A percentile compares a stretch with the other conserved stretches of the same genome.
These are phyloP conservation scores for Dryomyza anilis DNA, from an alignment of 2,888 invertebrate species.

Conservation along the genomic window DNA sequence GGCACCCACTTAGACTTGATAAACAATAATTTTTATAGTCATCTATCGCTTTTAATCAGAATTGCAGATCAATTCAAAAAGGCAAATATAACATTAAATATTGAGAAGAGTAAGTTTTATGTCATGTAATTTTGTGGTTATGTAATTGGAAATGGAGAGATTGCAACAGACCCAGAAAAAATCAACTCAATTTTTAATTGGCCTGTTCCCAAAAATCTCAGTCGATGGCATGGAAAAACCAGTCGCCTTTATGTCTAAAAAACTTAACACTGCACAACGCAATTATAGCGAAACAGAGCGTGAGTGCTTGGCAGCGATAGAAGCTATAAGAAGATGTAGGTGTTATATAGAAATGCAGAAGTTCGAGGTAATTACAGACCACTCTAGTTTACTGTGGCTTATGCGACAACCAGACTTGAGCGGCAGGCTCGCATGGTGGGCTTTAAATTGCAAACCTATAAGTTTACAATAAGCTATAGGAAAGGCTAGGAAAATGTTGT, in stretches of 20 bases:
- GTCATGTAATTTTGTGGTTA: slow-evolving; percentile 21
- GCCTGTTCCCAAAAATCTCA: slow-evolving; percentile 9
- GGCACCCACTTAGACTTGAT: neutral
- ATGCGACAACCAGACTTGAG: slow-evolving; percentile 38
- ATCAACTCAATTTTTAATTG: no score
- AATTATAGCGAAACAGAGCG: no score
- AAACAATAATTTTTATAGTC: no score
- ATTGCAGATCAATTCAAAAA: slow-evolving; percentile 25
- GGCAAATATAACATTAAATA: slow-evolving; percentile 22
- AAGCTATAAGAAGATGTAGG: slow-evolving; percentile 16
- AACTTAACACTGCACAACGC: slow-evolving; percentile 8
- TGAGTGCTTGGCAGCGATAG: no score
- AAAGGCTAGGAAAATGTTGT: slow-evolving; percentile 36
- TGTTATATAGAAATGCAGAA: slow-evolving; percentile 23
- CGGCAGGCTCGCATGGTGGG: slow-evolving; percentile 38
- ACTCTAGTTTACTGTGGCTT: slow-evolving; percentile 33
- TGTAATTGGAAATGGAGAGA: slow-evolving; percentile 15
- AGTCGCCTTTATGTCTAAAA: slow-evolving; percentile 13
- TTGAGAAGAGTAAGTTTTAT: no score
- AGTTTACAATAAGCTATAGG: slow-evolving; percentile 36
- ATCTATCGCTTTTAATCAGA: neutral
- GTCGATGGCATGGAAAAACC: neutral
- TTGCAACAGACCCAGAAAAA: slow-evolving; percentile 28
- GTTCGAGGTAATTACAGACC: slow-evolving; percentile 1
- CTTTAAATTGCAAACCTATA: slow-evolving; percentile 32